Evolutionary conservation across 2,888 invertebrate genomes (phyloP).

Genomic region (Melanargia galathea): DNA sequence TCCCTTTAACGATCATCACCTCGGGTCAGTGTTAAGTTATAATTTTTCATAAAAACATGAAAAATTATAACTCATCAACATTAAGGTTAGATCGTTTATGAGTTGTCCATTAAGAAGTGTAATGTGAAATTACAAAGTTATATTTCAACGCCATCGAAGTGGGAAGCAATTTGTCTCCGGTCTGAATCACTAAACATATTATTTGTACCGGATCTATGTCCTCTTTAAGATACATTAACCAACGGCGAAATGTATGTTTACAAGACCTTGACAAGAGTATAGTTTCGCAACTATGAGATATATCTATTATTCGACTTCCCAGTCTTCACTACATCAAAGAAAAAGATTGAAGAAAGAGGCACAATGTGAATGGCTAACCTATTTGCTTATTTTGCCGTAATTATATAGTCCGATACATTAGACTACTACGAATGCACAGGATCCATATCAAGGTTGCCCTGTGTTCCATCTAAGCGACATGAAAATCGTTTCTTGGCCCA

Average conservation of each 20-base stretch:
- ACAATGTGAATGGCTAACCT: too few species aligned
- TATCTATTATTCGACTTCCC: too few species aligned
- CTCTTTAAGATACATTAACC: too few species aligned
- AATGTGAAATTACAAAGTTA: not conserved
- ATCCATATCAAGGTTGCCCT: too few species aligned
- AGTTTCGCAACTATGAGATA: too few species aligned
- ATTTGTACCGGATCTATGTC: too few species aligned
- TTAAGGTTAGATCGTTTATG: conserved; percentile 25
- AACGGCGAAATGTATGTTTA: too few species aligned
- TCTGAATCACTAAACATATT: too few species aligned
- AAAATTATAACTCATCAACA: conserved; percentile 22
- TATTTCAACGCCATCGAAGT: not conserved
- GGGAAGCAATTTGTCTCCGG: not conserved
- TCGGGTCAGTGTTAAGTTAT: conserved; percentile 36
- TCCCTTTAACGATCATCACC: conserved; percentile 59
- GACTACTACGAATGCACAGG: not conserved
- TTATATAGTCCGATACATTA: too few species aligned
- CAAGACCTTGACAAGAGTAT: too few species aligned
- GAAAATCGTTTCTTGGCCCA: conserved; percentile 10
- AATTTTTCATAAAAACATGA: conserved; percentile 20
- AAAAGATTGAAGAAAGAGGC: too few species aligned
- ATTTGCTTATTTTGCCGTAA: not conserved
- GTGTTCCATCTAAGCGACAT: conserved; percentile 8
- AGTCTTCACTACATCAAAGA: too few species aligned
- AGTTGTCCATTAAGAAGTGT: conserved; percentile 1